phyloP scores from a whole-genome alignment of 2,888 invertebrate genomes.

The Cenopis cana region DNA sequence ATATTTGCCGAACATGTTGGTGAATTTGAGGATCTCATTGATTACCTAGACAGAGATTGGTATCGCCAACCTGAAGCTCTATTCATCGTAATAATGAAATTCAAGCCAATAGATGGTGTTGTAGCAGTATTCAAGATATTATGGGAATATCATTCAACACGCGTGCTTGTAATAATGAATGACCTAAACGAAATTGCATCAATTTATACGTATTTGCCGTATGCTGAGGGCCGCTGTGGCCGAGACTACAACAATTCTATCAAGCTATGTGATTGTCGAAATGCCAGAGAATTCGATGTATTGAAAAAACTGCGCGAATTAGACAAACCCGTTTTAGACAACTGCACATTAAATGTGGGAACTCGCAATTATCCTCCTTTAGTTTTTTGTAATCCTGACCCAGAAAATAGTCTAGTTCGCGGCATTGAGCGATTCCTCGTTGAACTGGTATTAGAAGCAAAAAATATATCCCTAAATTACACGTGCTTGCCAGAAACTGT shows the following conservation, averaged over 20 bases:
- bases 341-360: conserved; percentile 40
- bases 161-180: conserved; percentile 34
- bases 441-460: conserved; percentile 21
- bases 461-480: conserved; percentile 34
- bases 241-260: conserved; percentile 32
- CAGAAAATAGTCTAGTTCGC: not conserved
- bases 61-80: conserved; percentile 33
- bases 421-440: conserved; percentile 42
- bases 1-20: not conserved
- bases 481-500: conserved; percentile 14
- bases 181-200: conserved; percentile 12
- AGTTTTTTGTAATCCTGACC: conserved; percentile 18
- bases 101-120: not conserved
- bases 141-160: conserved; percentile 36
- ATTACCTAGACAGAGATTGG: conserved; percentile 27
- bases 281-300: not conserved
- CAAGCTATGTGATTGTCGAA: conserved; percentile 34
- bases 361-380: conserved; percentile 40
- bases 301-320: conserved; percentile 11
- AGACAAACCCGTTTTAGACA: conserved; percentile 26
- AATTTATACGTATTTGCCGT: conserved; percentile 41
- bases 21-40: conserved; percentile 35
- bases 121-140: conserved; percentile 32
- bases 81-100: conserved; percentile 28
- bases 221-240: conserved; percentile 37